Evolutionary conservation across 2,113 vertebrate species (phyloP).

Genomic region (Rostratula benghalensis): DNA sequence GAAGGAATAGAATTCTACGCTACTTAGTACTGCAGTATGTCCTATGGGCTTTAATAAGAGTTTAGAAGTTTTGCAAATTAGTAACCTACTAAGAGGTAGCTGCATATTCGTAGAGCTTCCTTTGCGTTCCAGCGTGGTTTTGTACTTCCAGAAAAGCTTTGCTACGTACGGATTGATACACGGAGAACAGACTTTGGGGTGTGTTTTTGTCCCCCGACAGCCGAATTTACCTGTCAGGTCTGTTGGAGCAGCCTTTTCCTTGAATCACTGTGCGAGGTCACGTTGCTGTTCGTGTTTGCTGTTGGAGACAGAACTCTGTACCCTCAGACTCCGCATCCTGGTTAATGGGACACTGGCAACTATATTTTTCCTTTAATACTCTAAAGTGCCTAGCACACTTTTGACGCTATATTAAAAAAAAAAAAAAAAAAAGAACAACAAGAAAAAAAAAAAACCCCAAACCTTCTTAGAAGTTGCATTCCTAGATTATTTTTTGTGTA

Average conservation of each 20-base stretch:
- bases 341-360: conserved; percentile 60
- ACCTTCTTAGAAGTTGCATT: conserved; percentile 44
- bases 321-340: conserved; percentile 27
- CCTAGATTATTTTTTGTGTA: conserved; percentile 34
- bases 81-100: conserved; percentile 69
- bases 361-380: conserved; percentile 60
- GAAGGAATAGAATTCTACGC: conserved; percentile 68
- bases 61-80: conserved; percentile 66
- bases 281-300: conserved; percentile 40
- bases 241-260: conserved; percentile 50
- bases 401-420: conserved; percentile 29
- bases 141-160: conserved; percentile 72
- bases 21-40: conserved; percentile 69
- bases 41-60: conserved; percentile 73
- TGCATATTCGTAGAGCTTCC: conserved; percentile 70
- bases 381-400: conserved; percentile 73
- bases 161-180: conserved; percentile 13
- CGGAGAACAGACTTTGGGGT: conserved; percentile 2
- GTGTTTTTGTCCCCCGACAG: not conserved
- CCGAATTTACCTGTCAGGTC: not conserved
- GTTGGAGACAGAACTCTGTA: conserved; percentile 49
- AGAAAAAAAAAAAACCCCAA: not conserved
- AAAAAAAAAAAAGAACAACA: not conserved
- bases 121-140: conserved; percentile 67
- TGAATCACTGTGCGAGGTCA: conserved; percentile 65